Evolutionary conservation across 1,140 invertebrate species (phyloP).

Genomic region (Drosophila auraria): DNA sequence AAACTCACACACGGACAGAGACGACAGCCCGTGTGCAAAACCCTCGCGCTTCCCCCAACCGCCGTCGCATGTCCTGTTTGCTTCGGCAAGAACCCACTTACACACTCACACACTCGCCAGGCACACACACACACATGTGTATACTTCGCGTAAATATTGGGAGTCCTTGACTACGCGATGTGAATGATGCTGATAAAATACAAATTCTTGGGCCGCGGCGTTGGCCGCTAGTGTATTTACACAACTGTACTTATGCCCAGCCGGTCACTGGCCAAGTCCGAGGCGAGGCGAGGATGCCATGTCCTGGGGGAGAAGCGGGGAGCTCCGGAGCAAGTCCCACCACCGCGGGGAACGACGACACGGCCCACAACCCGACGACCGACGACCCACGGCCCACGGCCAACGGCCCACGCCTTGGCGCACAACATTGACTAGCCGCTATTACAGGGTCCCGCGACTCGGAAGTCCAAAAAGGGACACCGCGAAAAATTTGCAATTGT

Average conservation of each 20-base stretch:
- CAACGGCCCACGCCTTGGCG: constrained; percentile 68
- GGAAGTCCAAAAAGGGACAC: constrained; percentile 51
- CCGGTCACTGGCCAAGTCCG: constrained; percentile 68
- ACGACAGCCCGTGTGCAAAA: constrained; percentile 61
- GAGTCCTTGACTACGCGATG: constrained; percentile 83
- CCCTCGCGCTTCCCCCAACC: constrained; percentile 56
- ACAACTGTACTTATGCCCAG: constrained; percentile 79
- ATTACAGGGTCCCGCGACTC: constrained; percentile 58
- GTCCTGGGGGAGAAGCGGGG: background rate
- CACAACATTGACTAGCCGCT: constrained; percentile 70
- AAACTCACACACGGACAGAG: constrained; percentile 23
- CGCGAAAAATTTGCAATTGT: constrained; percentile 13
- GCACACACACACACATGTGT: background rate
- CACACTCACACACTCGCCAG: constrained; percentile 37
- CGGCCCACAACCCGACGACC: constrained; percentile 46
- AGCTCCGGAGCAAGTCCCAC: constrained; percentile 53
- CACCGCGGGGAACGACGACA: constrained; percentile 56
- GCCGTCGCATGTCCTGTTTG: constrained; percentile 74
- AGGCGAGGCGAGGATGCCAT: constrained; percentile 19
- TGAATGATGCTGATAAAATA: constrained; percentile 84
- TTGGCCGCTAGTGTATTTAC: constrained; percentile 82
- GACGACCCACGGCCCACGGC: constrained; percentile 35
- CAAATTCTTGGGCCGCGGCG: constrained; percentile 82
- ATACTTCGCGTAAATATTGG: constrained; percentile 83
- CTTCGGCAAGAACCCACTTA: constrained; percentile 74